Percentiles rank a stretch among this genome's conserved stretches.
Evolutionary conservation across 2,797 vertebrate species (phyloP).

Genomic region (Melanotaenia maccullochi): DNA sequence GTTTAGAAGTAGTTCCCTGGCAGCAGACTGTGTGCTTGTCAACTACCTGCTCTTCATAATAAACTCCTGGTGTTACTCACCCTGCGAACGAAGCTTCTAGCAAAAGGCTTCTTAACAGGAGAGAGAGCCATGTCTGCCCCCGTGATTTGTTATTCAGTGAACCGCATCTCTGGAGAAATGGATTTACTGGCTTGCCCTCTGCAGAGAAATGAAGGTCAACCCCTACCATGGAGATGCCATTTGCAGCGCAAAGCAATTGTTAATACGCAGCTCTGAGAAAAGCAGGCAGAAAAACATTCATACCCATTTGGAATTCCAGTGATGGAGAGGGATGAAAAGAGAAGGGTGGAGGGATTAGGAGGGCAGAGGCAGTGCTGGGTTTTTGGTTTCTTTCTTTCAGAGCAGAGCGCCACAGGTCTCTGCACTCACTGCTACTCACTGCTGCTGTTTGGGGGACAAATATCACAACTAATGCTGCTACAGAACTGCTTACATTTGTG

Average conservation of each 20-base stretch:
- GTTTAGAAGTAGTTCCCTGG: constrained; percentile 26
- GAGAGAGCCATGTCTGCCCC: constrained; percentile 66
- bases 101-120: constrained; percentile 69
- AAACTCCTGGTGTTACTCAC: constrained; percentile 57
- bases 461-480: constrained; percentile 4
- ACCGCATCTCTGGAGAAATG: constrained; percentile 80
- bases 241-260: constrained; percentile 65
- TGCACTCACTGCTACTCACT: constrained; percentile 5
- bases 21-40: constrained; percentile 56
- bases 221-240: constrained; percentile 71
- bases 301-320: constrained; percentile 68
- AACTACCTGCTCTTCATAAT: constrained; percentile 47
- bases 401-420: constrained; percentile 30
- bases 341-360: constrained; percentile 59
- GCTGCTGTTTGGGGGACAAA: constrained; percentile 35
- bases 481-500: constrained; percentile 34
- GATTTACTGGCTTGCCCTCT: constrained; percentile 81
- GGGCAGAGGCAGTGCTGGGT: constrained; percentile 45
- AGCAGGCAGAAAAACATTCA: constrained; percentile 61
- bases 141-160: constrained; percentile 82
- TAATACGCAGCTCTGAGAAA: constrained; percentile 65
- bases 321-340: constrained; percentile 64
- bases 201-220: constrained; percentile 76
- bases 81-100: constrained; percentile 55
- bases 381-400: constrained; percentile 39